A percentile compares a stretch with the other conserved stretches of the same genome.
Conservation (phyloP, 2,797 vertebrate genomes). For the Rhinophrynus dorsalis region DNA sequence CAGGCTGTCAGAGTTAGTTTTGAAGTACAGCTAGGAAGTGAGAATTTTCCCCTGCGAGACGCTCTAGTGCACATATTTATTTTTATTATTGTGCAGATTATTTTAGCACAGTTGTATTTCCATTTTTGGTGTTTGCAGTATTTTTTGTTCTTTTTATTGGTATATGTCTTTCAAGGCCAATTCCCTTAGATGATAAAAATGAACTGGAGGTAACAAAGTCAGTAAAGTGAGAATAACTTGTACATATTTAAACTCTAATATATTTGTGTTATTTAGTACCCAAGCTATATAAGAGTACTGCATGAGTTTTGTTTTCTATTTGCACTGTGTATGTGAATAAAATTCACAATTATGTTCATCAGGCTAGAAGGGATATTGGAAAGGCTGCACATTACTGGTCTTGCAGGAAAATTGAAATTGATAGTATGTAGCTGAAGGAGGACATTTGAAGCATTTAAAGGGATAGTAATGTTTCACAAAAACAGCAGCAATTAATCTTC, state of each 20-base stretch:
- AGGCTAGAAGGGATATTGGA: too few relatives aligned
- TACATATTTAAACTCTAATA: conserved; percentile 13
- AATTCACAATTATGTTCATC: too few relatives aligned
- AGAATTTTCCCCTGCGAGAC: conserved; percentile 81
- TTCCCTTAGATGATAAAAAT: conserved; percentile 15
- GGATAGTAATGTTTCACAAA: too few relatives aligned
- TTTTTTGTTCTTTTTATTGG: conserved; percentile 55
- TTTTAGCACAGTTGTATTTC: conserved; percentile 63
- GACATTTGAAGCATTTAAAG: too few relatives aligned
- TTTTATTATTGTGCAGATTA: conserved; percentile 85
- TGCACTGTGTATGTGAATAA: too few relatives aligned
- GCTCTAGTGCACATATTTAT: conserved; percentile 83
- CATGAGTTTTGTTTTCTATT: too few relatives aligned
- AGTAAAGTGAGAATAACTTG: conserved; percentile 21
- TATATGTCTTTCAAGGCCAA: conserved; percentile 3
- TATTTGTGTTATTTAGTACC: not conserved
- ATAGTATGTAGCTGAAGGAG: too few relatives aligned
- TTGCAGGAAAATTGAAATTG: too few relatives aligned
- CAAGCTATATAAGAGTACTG: too few relatives aligned
- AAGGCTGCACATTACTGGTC: too few relatives aligned
- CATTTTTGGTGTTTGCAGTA: conserved; percentile 43
- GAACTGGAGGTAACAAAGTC: conserved; percentile 31
- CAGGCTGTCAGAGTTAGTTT: conserved; percentile 76
- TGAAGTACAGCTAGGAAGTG: conserved; percentile 75
- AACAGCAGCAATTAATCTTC: too few relatives aligned